These are phyloP conservation scores for Dissostichus mawsoni DNA, from an alignment of 2,113 vertebrate genomes.

Conservation along the genomic window DNA sequence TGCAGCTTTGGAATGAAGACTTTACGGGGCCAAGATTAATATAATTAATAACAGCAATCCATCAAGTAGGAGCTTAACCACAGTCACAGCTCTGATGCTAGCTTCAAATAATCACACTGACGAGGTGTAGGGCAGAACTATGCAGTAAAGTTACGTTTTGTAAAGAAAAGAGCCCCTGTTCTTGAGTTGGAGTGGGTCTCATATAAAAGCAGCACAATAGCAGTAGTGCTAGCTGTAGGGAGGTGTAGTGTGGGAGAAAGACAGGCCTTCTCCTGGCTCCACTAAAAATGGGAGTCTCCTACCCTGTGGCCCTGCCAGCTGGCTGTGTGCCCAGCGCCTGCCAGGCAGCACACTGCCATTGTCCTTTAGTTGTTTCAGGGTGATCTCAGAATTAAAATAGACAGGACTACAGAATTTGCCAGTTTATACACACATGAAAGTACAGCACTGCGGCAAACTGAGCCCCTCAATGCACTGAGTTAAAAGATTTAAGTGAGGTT, in stretches of 20 bases:
- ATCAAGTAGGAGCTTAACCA: conserved; percentile 55
- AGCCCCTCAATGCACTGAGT: conserved; percentile 7
- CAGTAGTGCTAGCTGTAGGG: conserved; percentile 13
- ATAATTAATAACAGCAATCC: conserved; percentile 62
- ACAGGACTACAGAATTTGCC: conserved; percentile 57
- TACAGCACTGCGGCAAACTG: conserved; percentile 18
- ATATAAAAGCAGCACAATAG: conserved; percentile 26
- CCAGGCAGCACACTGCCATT: conserved; percentile 79
- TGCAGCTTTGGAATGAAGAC: conserved; percentile 45
- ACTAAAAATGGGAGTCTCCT: conserved; percentile 69
- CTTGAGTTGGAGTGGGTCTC: conserved; percentile 9
- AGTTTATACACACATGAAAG: conserved; percentile 45
- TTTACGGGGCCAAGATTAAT: conserved; percentile 66
- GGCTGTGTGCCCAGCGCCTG: conserved; percentile 77
- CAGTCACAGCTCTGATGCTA: conserved; percentile 16
- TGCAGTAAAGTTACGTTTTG: not conserved
- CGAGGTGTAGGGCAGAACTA: conserved; percentile 22
- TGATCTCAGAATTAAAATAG: conserved; percentile 76
- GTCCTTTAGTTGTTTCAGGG: conserved; percentile 78
- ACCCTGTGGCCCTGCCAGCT: conserved; percentile 68
- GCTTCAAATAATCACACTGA: conserved; percentile 40
- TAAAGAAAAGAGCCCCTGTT: conserved; percentile 35
- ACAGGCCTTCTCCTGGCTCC: conserved; percentile 50
- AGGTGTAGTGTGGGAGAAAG: conserved; percentile 23
- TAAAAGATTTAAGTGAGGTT: conserved; percentile 35